Conservation (phyloP, 2,113 vertebrate species). For the Andinoacara biseriatus region DNA sequence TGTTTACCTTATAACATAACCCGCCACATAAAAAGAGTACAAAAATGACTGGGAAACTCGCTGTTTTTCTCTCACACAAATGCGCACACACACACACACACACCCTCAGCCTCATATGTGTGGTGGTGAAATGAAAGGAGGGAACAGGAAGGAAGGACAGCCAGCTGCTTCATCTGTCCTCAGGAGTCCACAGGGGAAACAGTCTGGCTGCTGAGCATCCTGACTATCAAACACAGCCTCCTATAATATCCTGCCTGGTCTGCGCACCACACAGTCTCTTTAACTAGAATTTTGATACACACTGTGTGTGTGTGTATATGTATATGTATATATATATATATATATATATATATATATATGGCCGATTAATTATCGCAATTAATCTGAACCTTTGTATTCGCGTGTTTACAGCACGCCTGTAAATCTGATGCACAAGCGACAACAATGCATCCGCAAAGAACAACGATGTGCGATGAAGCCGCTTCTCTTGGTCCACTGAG, state of each 20-base stretch:
- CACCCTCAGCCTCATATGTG: slow-evolving; percentile 47
- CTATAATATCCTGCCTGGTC: slow-evolving; percentile 67
- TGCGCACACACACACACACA: background rate
- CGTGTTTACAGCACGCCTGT: too few relatives aligned
- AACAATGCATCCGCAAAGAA: too few relatives aligned
- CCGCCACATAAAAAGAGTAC: slow-evolving; percentile 3
- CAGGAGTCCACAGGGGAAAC: slow-evolving; percentile 71
- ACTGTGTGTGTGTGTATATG: background rate
- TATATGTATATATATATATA: background rate
- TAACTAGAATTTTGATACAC: slow-evolving; percentile 13
- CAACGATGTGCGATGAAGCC: too few relatives aligned
- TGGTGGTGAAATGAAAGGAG: slow-evolving; percentile 74
- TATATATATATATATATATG: too few relatives aligned
- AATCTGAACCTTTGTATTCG: too few relatives aligned
- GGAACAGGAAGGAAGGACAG: slow-evolving; percentile 75
- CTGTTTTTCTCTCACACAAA: slow-evolving; percentile 15
- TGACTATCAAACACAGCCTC: slow-evolving; percentile 70
- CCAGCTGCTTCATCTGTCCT: slow-evolving; percentile 77
- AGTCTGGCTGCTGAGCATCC: slow-evolving; percentile 73
- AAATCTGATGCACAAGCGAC: too few relatives aligned
- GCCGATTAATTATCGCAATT: too few relatives aligned
- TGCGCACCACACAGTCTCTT: slow-evolving; percentile 32
- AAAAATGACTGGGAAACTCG: background rate
- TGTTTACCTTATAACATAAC: slow-evolving; percentile 7
- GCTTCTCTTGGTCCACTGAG: too few relatives aligned